Percentiles rank a stretch among this genome's conserved stretches.
These are phyloP conservation scores for Montipora cactus DNA, from an alignment of 64 coral and sea anemone genomes.

Conservation along the genomic window DNA sequence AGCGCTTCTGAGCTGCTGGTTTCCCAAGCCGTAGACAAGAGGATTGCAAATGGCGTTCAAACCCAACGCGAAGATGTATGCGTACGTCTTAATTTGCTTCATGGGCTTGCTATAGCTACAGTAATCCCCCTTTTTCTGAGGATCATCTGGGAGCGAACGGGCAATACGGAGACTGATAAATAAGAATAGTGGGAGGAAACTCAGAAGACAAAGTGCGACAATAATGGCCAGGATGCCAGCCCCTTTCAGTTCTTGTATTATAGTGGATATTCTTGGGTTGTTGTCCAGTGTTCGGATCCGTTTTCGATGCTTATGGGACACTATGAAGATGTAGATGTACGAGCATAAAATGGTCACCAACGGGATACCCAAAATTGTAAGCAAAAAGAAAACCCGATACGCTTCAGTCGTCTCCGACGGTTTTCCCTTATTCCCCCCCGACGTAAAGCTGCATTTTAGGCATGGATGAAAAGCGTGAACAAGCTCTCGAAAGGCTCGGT, in stretches of 20 bases:
- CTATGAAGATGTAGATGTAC: not conserved
- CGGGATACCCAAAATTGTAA: not conserved
- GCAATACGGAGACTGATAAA: too few species aligned
- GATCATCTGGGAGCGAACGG: too few species aligned
- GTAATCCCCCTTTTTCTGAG: too few species aligned
- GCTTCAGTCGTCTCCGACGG: too few species aligned
- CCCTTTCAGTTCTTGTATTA: not conserved
- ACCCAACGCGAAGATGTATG: not conserved
- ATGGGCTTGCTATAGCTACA: too few species aligned
- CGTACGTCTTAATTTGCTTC: not conserved
- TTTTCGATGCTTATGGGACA: slow-evolving; percentile 3
- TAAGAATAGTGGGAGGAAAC: not conserved
- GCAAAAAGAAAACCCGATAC: not conserved
- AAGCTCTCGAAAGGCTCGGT: not conserved
- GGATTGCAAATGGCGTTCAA: slow-evolving; percentile 14
- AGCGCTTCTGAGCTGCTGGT: not conserved
- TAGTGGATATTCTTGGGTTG: not conserved
- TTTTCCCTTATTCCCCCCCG: fast-evolving
- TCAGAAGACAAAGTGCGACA: not conserved
- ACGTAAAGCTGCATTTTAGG: not conserved
- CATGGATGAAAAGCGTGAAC: not conserved
- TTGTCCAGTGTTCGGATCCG: not conserved
- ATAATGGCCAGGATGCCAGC: not conserved
- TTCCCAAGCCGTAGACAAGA: slow-evolving; percentile 1
- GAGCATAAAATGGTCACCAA: not conserved